Conservation (phyloP, 2,113 vertebrate species). For the Plectropomus leopardus region DNA sequence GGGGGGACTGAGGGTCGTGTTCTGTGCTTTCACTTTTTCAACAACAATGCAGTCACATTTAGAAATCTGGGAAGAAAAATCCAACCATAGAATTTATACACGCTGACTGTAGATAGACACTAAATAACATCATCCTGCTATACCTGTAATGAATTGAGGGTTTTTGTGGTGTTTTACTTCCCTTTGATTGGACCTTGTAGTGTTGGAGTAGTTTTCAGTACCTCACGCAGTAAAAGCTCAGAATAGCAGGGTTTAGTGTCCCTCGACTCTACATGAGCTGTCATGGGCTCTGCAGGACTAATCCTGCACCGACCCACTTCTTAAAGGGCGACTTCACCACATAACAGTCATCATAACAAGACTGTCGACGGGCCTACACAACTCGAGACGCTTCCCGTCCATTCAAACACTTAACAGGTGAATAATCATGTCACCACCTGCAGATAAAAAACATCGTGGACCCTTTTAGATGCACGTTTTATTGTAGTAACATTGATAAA, state of each 20-base stretch:
- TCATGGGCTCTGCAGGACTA: conserved; percentile 52
- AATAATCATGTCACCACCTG: not conserved
- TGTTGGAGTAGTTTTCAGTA: conserved; percentile 3
- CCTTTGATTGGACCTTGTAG: not conserved
- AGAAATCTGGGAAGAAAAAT: not conserved
- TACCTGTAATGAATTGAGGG: not conserved
- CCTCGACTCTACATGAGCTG: conserved; percentile 53
- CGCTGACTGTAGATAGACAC: not conserved
- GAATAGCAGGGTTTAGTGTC: conserved; percentile 73
- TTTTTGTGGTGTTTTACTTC: not conserved
- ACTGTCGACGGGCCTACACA: not conserved
- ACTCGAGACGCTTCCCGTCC: not conserved
- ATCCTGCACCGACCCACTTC: conserved; percentile 81
- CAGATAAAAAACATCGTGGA: not conserved
- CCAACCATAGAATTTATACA: not conserved
- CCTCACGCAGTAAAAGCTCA: conserved; percentile 39
- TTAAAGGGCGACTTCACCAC: conserved; percentile 34
- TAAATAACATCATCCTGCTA: not conserved
- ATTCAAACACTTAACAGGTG: conserved; percentile 1
- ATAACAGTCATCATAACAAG: not conserved
- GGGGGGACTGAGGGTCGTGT: not conserved
- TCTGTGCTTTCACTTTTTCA: not conserved
- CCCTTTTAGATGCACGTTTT: conserved; percentile 66
- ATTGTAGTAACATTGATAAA: conserved; percentile 77
- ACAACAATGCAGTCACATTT: not conserved